Conservation (phyloP, 2,888 invertebrate species). For the Lissocephala sabroskyi region DNA sequence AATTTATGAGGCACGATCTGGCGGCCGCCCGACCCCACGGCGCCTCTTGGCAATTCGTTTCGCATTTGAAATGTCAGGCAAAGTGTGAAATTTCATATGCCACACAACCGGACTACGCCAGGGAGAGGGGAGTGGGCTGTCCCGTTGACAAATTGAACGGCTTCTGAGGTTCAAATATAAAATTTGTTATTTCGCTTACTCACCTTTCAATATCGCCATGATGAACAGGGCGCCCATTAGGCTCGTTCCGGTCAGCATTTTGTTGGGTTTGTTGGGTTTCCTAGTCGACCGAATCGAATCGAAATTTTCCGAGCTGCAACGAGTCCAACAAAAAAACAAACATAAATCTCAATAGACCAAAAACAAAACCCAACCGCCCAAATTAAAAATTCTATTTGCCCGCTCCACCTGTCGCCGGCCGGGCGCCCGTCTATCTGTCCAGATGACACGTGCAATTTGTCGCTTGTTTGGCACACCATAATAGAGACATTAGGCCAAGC, state of each 20-base stretch:
- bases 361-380: not conserved
- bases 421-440: slow-evolving; percentile 20
- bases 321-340: slow-evolving; percentile 14
- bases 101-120: not conserved
- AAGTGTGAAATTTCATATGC: slow-evolving; percentile 59
- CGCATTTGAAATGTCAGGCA: slow-evolving; percentile 43
- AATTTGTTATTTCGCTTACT: slow-evolving; percentile 25
- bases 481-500: slow-evolving; percentile 45
- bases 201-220: slow-evolving; percentile 42
- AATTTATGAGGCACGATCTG: slow-evolving; percentile 57
- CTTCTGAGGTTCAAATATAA: not conserved
- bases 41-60: slow-evolving; percentile 19
- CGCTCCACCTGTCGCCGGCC: not conserved
- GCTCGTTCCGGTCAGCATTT: slow-evolving; percentile 38
- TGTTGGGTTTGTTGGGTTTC: slow-evolving; percentile 8
- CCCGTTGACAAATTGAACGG: not conserved
- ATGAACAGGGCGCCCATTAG: slow-evolving; percentile 29
- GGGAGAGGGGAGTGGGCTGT: too few relatives aligned
- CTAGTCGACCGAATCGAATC: not conserved
- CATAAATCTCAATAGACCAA: not conserved
- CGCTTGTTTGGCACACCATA: slow-evolving; percentile 58
- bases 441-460: slow-evolving; percentile 47
- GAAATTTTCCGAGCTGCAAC: not conserved
- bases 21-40: slow-evolving; percentile 31
- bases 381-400: not conserved